These are phyloP conservation scores for Istiophorus platypterus DNA, from an alignment of 2,113 vertebrate genomes.

Conservation along the genomic window DNA sequence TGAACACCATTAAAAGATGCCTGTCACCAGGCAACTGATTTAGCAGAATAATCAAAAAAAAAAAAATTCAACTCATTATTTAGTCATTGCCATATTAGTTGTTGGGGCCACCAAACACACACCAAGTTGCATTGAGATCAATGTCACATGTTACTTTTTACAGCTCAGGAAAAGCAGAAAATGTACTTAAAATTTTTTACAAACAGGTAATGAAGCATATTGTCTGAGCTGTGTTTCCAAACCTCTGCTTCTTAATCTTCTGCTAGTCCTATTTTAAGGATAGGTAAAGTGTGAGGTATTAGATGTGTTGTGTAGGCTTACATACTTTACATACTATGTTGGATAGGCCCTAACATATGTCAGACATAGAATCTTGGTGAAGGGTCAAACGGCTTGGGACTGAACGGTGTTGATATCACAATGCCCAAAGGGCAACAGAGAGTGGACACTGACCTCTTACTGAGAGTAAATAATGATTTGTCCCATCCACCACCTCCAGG, in stretches of 20 bases:
- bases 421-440: not conserved
- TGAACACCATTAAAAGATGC: not conserved
- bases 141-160: not conserved
- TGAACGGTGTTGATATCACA: conserved; percentile 19
- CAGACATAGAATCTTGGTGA: not conserved
- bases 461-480: conserved; percentile 43
- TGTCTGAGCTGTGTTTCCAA: not conserved
- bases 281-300: not conserved
- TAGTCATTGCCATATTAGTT: not conserved
- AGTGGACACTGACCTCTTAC: conserved; percentile 5
- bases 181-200: not conserved
- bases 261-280: not conserved
- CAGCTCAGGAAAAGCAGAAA: not conserved
- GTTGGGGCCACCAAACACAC: not conserved
- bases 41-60: not conserved
- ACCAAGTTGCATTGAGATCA: not conserved
- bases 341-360: not conserved
- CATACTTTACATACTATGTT: not conserved
- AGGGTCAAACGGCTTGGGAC: conserved; percentile 17
- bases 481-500: conserved; percentile 1
- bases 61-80: not conserved
- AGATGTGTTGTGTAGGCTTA: not conserved
- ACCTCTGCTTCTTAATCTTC: not conserved
- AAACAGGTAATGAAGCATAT: not conserved
- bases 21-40: not conserved